Percentiles rank a stretch among this genome's conserved stretches.
phyloP scores from a whole-genome alignment of 2,797 vertebrate species.

The Nyctibius grandis region DNA sequence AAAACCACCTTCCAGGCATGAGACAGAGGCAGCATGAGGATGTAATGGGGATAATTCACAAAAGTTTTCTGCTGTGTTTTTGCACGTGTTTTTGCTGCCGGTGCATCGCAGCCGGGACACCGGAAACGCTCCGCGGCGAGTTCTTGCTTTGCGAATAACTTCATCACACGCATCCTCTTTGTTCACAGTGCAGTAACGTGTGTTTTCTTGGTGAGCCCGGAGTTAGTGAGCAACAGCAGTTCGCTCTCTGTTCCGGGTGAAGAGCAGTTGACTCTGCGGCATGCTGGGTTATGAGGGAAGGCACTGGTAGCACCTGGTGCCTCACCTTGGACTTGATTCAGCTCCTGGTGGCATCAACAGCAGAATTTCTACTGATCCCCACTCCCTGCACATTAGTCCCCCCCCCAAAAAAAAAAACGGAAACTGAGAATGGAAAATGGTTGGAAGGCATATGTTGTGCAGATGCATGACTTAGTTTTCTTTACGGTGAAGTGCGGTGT shows the following conservation, averaged over 20 bases:
- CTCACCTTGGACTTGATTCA: background rate
- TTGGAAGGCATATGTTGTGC: background rate
- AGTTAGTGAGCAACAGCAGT: background rate
- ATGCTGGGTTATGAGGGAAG: background rate
- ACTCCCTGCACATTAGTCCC: fast-evolving
- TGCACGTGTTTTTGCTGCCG: background rate
- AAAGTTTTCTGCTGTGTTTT: background rate
- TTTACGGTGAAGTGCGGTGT: background rate
- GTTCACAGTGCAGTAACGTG: background rate
- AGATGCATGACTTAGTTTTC: background rate
- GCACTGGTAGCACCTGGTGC: background rate
- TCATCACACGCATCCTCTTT: background rate
- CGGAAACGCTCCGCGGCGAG: background rate
- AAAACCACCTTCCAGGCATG: background rate
- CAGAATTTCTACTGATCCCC: background rate
- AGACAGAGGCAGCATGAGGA: background rate
- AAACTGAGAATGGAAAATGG: background rate
- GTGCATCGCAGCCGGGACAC: background rate
- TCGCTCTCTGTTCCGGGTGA: fast-evolving
- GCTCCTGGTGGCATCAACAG: background rate
- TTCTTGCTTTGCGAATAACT: background rate
- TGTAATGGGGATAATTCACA: background rate
- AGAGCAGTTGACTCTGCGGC: fast-evolving
- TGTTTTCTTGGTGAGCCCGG: background rate
- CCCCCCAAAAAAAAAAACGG: background rate